A percentile compares a stretch with the other conserved stretches of the same genome.
phyloP scores from a whole-genome alignment of 2,113 vertebrate species.

The Corynorhinus townsendii region DNA sequence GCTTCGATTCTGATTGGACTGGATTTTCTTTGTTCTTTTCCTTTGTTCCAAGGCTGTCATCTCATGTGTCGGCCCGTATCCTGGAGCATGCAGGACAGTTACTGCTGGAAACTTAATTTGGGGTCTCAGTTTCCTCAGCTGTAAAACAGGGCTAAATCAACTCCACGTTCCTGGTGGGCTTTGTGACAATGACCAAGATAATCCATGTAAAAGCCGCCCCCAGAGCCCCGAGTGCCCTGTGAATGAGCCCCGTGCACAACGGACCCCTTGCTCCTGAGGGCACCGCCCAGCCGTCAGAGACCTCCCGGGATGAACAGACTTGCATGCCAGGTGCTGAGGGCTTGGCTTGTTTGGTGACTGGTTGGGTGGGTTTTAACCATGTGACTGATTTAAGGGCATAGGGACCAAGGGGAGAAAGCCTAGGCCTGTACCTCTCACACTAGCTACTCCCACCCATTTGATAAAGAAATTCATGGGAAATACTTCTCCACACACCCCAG shows the following conservation, averaged over 20 bases:
- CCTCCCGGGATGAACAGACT: fast-evolving
- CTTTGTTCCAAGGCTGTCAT: fast-evolving
- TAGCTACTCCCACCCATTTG: fast-evolving
- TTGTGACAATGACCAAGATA: fast-evolving
- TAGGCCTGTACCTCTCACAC: not conserved
- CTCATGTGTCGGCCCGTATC: fast-evolving
- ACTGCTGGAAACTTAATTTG: fast-evolving
- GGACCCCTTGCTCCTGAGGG: fast-evolving
- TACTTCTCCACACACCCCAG: not conserved
- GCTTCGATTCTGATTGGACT: fast-evolving
- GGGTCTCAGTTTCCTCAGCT: not conserved
- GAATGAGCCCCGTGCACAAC: no score
- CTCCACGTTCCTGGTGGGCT: fast-evolving
- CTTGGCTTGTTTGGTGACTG: fast-evolving
- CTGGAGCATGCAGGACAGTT: not conserved
- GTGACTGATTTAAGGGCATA: fast-evolving
- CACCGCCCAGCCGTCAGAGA: fast-evolving
- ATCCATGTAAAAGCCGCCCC: fast-evolving
- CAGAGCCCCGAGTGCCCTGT: no score
- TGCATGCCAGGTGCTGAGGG: fast-evolving
- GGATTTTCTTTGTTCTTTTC: not conserved
- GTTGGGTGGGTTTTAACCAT: not conserved
- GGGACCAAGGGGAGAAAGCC: not conserved
- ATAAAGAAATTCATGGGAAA: not conserved
- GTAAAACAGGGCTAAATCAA: not conserved